Conservation (phyloP, 2,113 vertebrate species). For the Hydrolagus affinis region DNA sequence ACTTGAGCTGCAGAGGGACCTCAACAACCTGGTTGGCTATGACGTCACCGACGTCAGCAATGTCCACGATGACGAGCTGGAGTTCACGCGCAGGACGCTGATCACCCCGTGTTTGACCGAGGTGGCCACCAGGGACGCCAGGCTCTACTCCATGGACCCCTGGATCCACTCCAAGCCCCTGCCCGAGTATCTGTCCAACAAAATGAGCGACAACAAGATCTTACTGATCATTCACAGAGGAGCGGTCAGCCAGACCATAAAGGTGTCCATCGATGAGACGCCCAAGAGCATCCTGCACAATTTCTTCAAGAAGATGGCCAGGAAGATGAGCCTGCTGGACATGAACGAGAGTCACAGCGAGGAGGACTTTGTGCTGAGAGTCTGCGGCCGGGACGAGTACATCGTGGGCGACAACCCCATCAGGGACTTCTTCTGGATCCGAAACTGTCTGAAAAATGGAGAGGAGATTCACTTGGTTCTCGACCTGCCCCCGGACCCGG, state of each 20-base stretch:
- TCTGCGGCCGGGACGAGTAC: constrained; percentile 91
- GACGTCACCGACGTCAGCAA: constrained; percentile 93
- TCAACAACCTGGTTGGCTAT: constrained; percentile 86
- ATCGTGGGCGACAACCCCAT: constrained; percentile 77
- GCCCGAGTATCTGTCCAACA: constrained; percentile 74
- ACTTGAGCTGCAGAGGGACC: constrained; percentile 73
- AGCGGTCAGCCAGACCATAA: constrained; percentile 84
- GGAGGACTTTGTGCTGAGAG: constrained; percentile 77
- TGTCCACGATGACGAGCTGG: constrained; percentile 90
- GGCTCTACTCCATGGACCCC: constrained; percentile 88
- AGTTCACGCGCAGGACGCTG: constrained; percentile 86
- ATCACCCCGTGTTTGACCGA: constrained; percentile 82
- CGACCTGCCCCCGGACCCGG: constrained; percentile 67
- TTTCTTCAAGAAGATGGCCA: constrained; percentile 83
- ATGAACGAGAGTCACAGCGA: constrained; percentile 74
- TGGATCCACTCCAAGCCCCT: constrained; percentile 80
- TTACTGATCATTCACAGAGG: constrained; percentile 79
- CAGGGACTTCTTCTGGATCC: constrained; percentile 86
- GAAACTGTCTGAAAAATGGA: constrained; percentile 84
- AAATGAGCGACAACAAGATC: constrained; percentile 71
- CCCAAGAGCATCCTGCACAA: constrained; percentile 72
- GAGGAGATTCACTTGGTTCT: constrained; percentile 91
- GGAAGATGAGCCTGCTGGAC: constrained; percentile 78
- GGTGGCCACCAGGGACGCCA: constrained; percentile 69
- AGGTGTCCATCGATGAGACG: constrained; percentile 80